Base-by-base conservation (phyloP, 2,113 vertebrate genomes). In the Callospermophilus lateralis region DNA sequence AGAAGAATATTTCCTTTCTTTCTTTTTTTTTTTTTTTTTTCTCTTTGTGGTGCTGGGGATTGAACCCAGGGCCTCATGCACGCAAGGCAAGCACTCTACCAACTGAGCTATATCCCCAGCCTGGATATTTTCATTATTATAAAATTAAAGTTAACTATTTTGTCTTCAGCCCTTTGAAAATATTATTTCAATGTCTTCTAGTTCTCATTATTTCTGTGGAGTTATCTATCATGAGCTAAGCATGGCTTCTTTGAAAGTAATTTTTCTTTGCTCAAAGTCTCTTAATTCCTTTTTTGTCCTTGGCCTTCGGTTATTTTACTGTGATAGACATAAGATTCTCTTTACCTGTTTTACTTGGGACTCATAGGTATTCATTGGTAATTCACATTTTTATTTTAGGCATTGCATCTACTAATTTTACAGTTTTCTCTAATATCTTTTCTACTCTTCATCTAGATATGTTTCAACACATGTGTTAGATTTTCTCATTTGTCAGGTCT, bases 341-440 rank as follows among this genome's bases (percentile, higher is more conserved):
- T 74, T 51, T 32, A 37, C 26, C 85, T 51, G 0, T 70, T 91
- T 89, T 76, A 37, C 12, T 87, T 87, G 67, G 10, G 30, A 78
- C 6, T 95, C 16, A 22, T 0, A 7, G 48, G 20, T 30, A 68
- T 37, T 94, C 34, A 70, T 86, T 73, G 65, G 6, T 39, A 74
- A 92, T 32, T 96, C 84, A 7, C 24, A 26, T 73, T 87, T 93
- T 39, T 78, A 79, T 87, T 86, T 95, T 32, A 92, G 37, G 3
- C 65, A 76, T 34, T 86, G 6, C 45, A 2, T 73, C 48, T 84
- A 93, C 0, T 16, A 95, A 67, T 86, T 91, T 80, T 78, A 15
- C 34, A 4, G 72, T 16, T 73, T n/a, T 58, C 34, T 80, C 17
- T 61, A 20, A 68, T 45, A 78, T 0, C 37, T 24, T 93, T 68